A percentile compares a stretch with the other conserved stretches of the same genome.
These are phyloP conservation scores for Enteromius afrohamiltoni DNA, from an alignment of 2,797 vertebrate species.

Conservation along the genomic window DNA sequence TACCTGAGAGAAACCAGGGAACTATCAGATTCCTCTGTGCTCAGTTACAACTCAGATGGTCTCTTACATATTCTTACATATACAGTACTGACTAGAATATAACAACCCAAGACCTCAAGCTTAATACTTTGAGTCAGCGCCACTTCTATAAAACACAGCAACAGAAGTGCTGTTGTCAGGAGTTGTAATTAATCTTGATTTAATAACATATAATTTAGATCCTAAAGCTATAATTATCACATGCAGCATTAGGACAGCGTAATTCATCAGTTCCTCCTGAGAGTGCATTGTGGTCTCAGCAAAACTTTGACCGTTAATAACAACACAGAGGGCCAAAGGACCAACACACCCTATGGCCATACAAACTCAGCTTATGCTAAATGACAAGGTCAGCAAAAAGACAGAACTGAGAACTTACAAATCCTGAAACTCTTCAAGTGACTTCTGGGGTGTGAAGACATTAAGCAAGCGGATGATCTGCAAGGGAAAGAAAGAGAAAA, in stretches of 20 bases:
- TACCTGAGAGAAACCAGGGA: conserved; percentile 76
- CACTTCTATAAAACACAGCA: neutral
- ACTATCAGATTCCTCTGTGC: neutral
- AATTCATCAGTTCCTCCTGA: conserved; percentile 24
- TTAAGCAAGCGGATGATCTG: conserved; percentile 98
- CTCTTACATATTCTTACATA: neutral
- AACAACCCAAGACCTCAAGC: neutral
- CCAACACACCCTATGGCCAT: neutral
- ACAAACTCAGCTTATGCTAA: conserved; percentile 11
- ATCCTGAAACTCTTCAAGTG: conserved; percentile 98
- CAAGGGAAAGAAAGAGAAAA: conserved; percentile 54
- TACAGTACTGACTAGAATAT: neutral
- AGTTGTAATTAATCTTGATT: conserved; percentile 38
- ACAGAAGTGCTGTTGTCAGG: conserved; percentile 18
- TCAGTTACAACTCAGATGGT: neutral
- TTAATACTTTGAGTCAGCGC: conserved; percentile 7
- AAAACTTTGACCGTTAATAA: conserved; percentile 41
- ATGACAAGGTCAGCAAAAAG: conserved; percentile 34
- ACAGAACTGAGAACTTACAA: conserved; percentile 84
- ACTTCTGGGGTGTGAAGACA: conserved; percentile 97
- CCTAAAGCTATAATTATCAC: conserved; percentile 34
- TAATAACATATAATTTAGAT: conserved; percentile 9
- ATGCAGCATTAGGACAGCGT: neutral
- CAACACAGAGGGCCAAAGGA: neutral
- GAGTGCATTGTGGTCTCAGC: conserved; percentile 25